These are phyloP conservation scores for Urocyon cinereoargenteus DNA, from an alignment of 2,797 vertebrate genomes.

Conservation along the genomic window DNA sequence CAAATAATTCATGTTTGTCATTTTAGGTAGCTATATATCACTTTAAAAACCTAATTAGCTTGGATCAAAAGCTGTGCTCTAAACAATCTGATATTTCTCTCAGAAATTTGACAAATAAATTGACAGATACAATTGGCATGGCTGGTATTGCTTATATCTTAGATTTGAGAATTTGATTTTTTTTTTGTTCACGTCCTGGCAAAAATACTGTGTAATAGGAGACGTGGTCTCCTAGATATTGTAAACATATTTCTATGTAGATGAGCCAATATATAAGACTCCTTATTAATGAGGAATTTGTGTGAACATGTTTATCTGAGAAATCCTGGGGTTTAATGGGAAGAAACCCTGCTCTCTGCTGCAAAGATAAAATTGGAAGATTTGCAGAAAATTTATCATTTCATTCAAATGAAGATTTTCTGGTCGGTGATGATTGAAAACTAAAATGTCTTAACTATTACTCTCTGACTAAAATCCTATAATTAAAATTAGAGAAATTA, in stretches of 20 bases:
- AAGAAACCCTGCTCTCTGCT: background rate
- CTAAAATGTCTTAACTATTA: background rate
- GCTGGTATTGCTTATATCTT: background rate
- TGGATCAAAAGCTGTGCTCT: background rate
- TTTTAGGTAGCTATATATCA: background rate
- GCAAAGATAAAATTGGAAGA: background rate
- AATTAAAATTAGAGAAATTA: constrained; percentile 49
- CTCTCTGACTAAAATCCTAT: background rate
- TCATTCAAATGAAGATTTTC: constrained; percentile 11
- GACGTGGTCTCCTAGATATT: background rate
- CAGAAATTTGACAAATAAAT: constrained; percentile 33
- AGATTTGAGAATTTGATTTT: background rate
- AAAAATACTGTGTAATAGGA: constrained; percentile 21
- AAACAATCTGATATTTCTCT: background rate
- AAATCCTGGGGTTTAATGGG: background rate
- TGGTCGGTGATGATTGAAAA: background rate
- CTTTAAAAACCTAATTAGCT: background rate
- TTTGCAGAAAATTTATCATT: constrained; percentile 31
- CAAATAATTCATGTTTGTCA: constrained; percentile 35
- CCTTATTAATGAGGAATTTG: background rate
- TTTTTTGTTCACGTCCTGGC: background rate
- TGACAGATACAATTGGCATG: background rate
- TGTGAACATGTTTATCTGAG: background rate
- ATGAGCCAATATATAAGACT: background rate
- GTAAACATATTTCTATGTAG: background rate